Percentiles rank a stretch among this genome's conserved stretches.
Evolutionary conservation across 2,113 vertebrate genomes (phyloP).

Genomic region (Saccopteryx bilineata): DNA sequence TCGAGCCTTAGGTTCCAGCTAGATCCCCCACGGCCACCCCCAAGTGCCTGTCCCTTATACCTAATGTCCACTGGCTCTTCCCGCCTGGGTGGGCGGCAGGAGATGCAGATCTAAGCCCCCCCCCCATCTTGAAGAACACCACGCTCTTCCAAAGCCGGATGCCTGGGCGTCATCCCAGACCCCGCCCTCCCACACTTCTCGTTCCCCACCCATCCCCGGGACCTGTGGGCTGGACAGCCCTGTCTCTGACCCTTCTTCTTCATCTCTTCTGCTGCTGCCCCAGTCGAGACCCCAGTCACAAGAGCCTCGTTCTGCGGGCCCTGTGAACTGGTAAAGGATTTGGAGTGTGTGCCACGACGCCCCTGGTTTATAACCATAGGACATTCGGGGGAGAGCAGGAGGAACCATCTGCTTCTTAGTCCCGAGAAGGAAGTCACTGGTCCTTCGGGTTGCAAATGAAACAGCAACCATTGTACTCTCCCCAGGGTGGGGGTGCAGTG

Average conservation of each 20-base stretch:
- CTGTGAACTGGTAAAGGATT: not conserved
- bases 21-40: not conserved
- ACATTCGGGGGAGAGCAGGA: not conserved
- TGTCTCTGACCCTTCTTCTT: not conserved
- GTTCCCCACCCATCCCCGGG: not conserved
- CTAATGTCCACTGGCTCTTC: not conserved
- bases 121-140: not conserved
- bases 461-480: not conserved
- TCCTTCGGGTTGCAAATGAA: not conserved
- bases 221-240: not conserved
- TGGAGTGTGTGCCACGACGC: not conserved
- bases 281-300: not conserved
- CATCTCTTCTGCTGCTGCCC: not conserved
- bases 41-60: not conserved
- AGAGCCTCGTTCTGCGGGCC: not conserved
- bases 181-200: fast-evolving
- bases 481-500: not conserved
- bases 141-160: not conserved
- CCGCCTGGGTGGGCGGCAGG: not conserved
- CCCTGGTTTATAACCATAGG: not conserved
- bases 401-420: not conserved
- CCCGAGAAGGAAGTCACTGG: not conserved
- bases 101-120: not conserved
- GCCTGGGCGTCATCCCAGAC: not conserved
- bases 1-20: not conserved